These are phyloP conservation scores for Polypedilum pembai DNA, from an alignment of 1,140 invertebrate species.

Conservation along the genomic window DNA sequence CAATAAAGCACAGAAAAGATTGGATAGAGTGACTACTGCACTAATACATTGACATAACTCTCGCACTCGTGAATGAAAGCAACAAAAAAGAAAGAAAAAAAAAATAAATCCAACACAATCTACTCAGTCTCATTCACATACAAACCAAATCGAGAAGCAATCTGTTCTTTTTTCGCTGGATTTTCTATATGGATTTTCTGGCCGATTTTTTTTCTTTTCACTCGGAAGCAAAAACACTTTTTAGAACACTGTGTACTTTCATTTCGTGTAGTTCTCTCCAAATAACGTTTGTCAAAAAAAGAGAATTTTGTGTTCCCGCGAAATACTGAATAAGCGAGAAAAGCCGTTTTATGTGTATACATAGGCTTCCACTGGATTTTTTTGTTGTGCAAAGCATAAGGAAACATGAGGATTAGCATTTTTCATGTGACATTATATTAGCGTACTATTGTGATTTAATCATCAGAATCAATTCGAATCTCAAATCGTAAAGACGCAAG, in stretches of 20 bases:
- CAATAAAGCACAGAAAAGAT: not conserved
- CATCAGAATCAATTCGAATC: conserved; percentile 25
- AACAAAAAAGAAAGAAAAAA: not conserved
- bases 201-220: not conserved
- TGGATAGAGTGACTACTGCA: not conserved
- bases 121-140: conserved; percentile 17
- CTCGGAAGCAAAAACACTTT: not conserved
- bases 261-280: conserved; percentile 8
- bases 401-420: conserved; percentile 25
- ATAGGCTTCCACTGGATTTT: conserved; percentile 2
- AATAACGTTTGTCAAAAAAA: not conserved
- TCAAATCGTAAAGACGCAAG: conserved; percentile 15
- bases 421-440: conserved; percentile 27
- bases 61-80: not conserved
- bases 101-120: not conserved
- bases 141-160: conserved; percentile 11
- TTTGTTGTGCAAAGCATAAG: not conserved
- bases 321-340: too few species aligned
- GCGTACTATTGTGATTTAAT: conserved; percentile 25
- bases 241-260: conserved; percentile 22
- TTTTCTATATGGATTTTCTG: conserved; percentile 13
- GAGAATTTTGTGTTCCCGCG: not conserved
- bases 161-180: not conserved
- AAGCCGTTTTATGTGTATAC: too few species aligned
- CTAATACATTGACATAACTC: not conserved